Evolutionary conservation across 2,113 vertebrate genomes (phyloP), one percentile per base, ranked within the genome.

Genomic region (Dasypus novemcinctus): DNA sequence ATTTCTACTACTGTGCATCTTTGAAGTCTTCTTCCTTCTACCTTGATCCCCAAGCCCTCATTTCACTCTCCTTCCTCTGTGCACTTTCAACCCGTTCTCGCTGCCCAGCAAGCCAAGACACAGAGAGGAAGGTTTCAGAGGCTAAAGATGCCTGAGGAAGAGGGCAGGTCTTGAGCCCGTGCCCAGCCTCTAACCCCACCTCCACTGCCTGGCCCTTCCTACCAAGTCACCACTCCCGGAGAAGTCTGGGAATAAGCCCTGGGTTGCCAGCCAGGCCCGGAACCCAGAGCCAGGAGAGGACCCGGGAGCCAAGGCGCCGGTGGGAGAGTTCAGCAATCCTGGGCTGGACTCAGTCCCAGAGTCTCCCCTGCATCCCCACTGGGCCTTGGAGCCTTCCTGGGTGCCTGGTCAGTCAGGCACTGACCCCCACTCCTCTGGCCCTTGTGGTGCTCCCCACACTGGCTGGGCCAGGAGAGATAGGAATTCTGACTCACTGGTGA

Each of bases 401-500:
- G 90, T 57, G 9, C 49, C 49, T 66, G 69, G 36, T 41, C 36
- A 74, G 21, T 14, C 41, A 61, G 33, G 81, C 21, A 6, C 63
- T 46, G 46, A 46, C 29, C 17, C 57, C 38, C 33, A 52, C 46
- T 38, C 59, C 15, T 3, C 38, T 46, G 25, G n/a, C 57, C 71
- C 49, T 61, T 18, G 85, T 71, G 38, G 20, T 49, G 31, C 80
- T 81, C 76, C 75, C 36, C 17, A 1, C 57, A 8, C 59, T 20
- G 64, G 38, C 33, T 18, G 29, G 91, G 63, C 33, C 11, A 9
- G 9, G 78, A 85, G 71, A 18, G n/a, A 17, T 5, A 21, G 57
- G 74, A 91, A 94, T 87, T 89, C 86, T 83, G 71, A 86, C 52
- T 68, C 90, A 4, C 15, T 41, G 83, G 68, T 90, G 80, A 85